A percentile compares a stretch with the other conserved stretches of the same genome.
phyloP scores from a whole-genome alignment of 2,888 invertebrate species.

The Xanthostigma xanthostigma region DNA sequence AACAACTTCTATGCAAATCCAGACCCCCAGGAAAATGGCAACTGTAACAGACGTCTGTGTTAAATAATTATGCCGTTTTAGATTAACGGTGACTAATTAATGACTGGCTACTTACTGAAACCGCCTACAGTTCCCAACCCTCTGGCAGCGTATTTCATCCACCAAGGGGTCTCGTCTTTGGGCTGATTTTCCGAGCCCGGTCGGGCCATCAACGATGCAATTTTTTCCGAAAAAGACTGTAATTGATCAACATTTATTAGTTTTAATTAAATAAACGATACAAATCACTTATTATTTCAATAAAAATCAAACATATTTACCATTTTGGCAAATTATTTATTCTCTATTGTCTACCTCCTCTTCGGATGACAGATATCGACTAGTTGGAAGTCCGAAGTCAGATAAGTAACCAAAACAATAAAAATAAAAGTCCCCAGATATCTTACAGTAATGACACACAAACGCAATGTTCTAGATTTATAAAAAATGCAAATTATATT shows the following conservation, averaged over 20 bases:
- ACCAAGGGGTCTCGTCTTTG: conserved; percentile 78
- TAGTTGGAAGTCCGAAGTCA: no score
- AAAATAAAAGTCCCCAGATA: no score
- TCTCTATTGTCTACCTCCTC: no score
- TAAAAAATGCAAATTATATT: no score
- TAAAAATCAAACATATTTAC: not conserved
- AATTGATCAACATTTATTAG: conserved; percentile 15
- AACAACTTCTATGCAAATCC: conserved; percentile 55
- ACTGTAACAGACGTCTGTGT: conserved; percentile 40
- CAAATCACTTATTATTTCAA: not conserved
- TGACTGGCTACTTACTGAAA: conserved; percentile 47
- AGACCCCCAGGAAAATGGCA: conserved; percentile 67
- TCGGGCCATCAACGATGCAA: conserved; percentile 62
- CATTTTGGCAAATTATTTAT: not conserved
- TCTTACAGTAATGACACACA: no score
- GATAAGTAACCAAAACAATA: no score
- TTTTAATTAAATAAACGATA: not conserved
- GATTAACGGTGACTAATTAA: not conserved
- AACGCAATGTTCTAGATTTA: no score
- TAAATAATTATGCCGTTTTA: not conserved
- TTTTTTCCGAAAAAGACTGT: conserved; percentile 66
- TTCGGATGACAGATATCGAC: no score
- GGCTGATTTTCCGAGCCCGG: conserved; percentile 63
- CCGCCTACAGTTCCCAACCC: conserved; percentile 72
- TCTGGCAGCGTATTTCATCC: conserved; percentile 75